Conservation (phyloP, 2,888 invertebrate species). For the Drosophila buzzatii region DNA sequence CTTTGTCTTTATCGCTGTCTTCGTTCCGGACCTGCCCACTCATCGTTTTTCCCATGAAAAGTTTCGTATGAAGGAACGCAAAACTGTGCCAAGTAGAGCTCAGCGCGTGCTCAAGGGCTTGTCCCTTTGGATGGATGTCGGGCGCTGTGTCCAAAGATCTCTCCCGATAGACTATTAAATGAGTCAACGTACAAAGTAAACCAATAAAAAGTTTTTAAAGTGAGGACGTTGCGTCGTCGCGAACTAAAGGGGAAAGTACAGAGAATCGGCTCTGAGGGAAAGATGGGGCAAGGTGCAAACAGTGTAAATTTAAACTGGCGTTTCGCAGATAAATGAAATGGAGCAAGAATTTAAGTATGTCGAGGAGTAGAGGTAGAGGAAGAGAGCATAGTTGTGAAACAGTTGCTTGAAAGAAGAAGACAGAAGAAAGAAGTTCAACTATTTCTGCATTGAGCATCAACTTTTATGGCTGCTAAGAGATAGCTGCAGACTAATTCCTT, state of each 20-base stretch:
- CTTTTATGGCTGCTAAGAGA: neutral
- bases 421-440: neutral
- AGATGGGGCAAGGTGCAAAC: neutral
- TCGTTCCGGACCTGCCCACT: neutral
- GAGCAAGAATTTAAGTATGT: neutral
- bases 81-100: constrained; percentile 50
- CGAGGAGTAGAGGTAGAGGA: neutral
- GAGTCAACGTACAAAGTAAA: too few relatives aligned
- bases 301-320: neutral
- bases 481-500: too few relatives aligned
- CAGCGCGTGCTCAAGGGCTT: constrained; percentile 41
- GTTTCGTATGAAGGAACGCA: constrained; percentile 39
- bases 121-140: neutral
- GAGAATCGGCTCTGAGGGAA: too few relatives aligned
- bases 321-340: neutral
- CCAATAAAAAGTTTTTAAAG: neutral
- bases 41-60: constrained; percentile 53
- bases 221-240: too few relatives aligned
- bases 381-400: neutral
- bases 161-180: constrained; percentile 5
- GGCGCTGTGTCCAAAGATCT: neutral
- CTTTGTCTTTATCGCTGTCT: constrained; percentile 1
- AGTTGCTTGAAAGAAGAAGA: too few relatives aligned
- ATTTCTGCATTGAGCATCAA: neutral
- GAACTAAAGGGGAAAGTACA: too few relatives aligned